Percentiles rank a stretch among this genome's conserved stretches.
Evolutionary conservation across 2,888 invertebrate genomes (phyloP).

Genomic region (Meiosimyza platycephala): DNA sequence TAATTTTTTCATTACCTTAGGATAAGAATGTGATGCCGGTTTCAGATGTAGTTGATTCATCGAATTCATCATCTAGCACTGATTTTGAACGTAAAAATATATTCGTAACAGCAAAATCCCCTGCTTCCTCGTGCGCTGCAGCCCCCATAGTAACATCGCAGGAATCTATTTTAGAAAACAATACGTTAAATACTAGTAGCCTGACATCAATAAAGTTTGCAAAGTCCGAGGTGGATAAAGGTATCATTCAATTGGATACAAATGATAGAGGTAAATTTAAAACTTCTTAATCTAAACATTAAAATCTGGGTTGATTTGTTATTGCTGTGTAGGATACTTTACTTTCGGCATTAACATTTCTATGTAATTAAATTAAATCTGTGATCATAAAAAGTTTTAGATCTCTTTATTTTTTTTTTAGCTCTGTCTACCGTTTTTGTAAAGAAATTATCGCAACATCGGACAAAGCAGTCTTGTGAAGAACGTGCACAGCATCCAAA

Average conservation of each 20-base stretch:
- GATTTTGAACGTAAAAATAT: constrained; percentile 36
- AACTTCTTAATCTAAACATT: too few species aligned
- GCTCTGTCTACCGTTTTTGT: not conserved
- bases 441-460: constrained; percentile 8
- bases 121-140: constrained; percentile 12
- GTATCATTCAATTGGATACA: too few species aligned
- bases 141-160: constrained; percentile 3
- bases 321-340: too few species aligned
- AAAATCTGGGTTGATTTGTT: too few species aligned
- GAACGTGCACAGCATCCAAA: constrained; percentile 46
- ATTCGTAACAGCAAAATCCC: constrained; percentile 6
- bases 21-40: constrained; percentile 23
- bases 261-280: too few species aligned
- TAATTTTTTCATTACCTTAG: constrained; percentile 9
- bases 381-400: too few species aligned
- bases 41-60: constrained; percentile 35
- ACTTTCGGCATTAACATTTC: too few species aligned
- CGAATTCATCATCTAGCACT: constrained; percentile 36
- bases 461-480: constrained; percentile 9
- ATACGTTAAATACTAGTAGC: too few species aligned
- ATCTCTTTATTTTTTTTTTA: too few species aligned
- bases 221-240: too few species aligned
- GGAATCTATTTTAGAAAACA: not conserved
- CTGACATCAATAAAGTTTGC: too few species aligned
- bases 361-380: too few species aligned